phyloP scores from a whole-genome alignment of 2,888 invertebrate genomes.

The Lobophora halterata region DNA sequence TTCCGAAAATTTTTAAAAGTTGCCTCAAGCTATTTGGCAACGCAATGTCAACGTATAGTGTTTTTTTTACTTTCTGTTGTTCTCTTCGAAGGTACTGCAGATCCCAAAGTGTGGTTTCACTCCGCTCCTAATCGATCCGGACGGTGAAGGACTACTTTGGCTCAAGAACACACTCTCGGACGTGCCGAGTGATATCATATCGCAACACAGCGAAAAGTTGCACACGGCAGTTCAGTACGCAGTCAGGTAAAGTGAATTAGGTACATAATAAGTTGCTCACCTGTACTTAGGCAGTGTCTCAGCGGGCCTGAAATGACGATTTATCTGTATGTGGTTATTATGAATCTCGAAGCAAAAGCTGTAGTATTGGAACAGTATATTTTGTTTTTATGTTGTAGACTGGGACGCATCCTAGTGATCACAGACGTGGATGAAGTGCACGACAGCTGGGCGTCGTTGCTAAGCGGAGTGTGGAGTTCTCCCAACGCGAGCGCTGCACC shows the following conservation, averaged over 20 bases:
- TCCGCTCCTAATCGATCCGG: conserved; percentile 94
- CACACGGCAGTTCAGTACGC: conserved; percentile 88
- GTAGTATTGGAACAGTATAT: too few relatives aligned
- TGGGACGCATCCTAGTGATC: conserved; percentile 94
- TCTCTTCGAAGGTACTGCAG: conserved; percentile 47
- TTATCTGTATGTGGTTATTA: too few relatives aligned
- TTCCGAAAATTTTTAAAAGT: too few relatives aligned
- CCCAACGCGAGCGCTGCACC: conserved; percentile 20
- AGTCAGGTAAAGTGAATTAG: conserved; percentile 71
- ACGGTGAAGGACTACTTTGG: conserved; percentile 91
- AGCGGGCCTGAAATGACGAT: too few relatives aligned
- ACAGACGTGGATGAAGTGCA: conserved; percentile 82
- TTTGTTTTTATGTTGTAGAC: conserved; percentile 73
- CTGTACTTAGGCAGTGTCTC: too few relatives aligned
- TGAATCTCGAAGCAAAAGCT: too few relatives aligned
- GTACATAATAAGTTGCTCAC: too few relatives aligned
- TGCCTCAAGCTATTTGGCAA: too few relatives aligned
- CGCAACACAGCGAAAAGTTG: conserved; percentile 88
- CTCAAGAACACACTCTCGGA: conserved; percentile 84
- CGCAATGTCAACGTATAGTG: background rate
- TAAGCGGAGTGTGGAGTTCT: conserved; percentile 31
- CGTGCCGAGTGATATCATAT: conserved; percentile 87
- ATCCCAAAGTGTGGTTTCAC: conserved; percentile 77
- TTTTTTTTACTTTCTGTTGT: background rate
- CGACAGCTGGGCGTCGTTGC: conserved; percentile 43